Conservation (phyloP, 2,888 invertebrate genomes). For the Melanophora roralis region DNA sequence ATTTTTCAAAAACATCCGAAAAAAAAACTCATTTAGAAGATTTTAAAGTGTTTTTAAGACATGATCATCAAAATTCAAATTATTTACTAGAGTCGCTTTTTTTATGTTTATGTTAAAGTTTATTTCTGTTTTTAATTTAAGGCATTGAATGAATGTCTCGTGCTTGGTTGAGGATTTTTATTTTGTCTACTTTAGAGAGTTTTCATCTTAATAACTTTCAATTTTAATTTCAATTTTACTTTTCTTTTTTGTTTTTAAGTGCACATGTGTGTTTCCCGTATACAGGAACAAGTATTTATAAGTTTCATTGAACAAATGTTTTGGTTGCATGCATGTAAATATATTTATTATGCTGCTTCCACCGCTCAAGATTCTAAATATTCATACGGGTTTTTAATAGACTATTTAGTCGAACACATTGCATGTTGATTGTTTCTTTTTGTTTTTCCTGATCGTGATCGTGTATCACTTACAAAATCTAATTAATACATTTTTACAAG, state of each 20-base stretch:
- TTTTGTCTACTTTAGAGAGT: constrained; percentile 10
- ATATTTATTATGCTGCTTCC: not conserved
- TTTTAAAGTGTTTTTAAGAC: constrained; percentile 23
- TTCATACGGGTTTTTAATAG: constrained; percentile 33
- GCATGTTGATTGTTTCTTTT: constrained; percentile 12
- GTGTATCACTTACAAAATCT: constrained; percentile 23
- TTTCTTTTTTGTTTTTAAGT: not conserved
- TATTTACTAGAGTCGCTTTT: constrained; percentile 1
- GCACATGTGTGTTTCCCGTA: constrained; percentile 15
- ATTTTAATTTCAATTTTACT: constrained; percentile 9
- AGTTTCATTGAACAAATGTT: not conserved
- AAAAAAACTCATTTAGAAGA: constrained; percentile 11
- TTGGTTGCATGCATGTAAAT: not conserved
- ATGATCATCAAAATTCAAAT: constrained; percentile 38
- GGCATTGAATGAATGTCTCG: constrained; percentile 9
- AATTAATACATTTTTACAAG: constrained; percentile 18
- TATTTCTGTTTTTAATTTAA: not conserved
- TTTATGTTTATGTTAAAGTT: not conserved
- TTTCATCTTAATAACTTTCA: constrained; percentile 55
- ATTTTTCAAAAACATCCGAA: not conserved
- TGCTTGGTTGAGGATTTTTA: constrained; percentile 7
- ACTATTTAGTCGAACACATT: constrained; percentile 19
- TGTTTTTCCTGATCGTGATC: not conserved
- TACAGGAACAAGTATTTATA: not conserved
- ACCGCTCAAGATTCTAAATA: not conserved